These are phyloP conservation scores for Campoplex capitator DNA, from an alignment of 2,888 invertebrate species.

Conservation along the genomic window DNA sequence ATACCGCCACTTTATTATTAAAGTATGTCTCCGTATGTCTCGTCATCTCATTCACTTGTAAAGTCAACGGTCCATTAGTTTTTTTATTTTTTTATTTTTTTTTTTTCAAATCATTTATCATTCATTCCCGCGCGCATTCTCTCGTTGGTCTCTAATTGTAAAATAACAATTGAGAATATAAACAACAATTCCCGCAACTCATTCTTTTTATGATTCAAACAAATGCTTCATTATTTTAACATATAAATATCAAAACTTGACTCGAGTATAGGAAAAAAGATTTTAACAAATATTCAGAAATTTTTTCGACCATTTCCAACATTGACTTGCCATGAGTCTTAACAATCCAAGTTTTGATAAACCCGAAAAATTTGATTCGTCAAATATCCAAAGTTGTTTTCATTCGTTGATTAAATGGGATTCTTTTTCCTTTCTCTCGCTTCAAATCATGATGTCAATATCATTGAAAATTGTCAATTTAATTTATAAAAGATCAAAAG, in stretches of 20 bases:
- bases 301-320: background rate
- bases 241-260: background rate
- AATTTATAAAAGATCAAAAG: background rate
- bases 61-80: background rate
- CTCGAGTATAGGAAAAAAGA: background rate
- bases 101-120: background rate
- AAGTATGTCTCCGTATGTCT: background rate
- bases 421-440: background rate
- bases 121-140: background rate
- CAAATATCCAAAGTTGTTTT: background rate
- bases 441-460: background rate
- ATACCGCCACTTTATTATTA: slow-evolving; percentile 21
- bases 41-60: background rate
- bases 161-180: background rate
- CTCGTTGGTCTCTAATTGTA: background rate
- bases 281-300: background rate
- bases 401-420: background rate
- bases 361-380: background rate
- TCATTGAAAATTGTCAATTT: background rate
- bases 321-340: background rate
- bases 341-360: background rate
- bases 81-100: background rate
- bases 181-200: background rate
- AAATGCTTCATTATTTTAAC: background rate
- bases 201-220: background rate